Conservation (phyloP, 2,113 vertebrate species). For the Piaya cayana region DNA sequence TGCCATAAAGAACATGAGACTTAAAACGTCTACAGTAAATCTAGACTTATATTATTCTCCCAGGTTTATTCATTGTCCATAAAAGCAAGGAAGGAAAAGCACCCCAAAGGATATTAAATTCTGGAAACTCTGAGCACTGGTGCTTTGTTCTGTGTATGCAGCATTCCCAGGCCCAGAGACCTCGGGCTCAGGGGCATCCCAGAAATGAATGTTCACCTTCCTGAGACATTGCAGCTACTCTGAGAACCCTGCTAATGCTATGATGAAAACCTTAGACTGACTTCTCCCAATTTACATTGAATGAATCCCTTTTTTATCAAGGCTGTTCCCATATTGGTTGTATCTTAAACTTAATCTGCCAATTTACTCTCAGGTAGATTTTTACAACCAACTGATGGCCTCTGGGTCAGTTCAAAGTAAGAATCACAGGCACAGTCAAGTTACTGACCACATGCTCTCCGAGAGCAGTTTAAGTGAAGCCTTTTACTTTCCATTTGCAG, state of each 20-base stretch:
- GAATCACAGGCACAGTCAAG: not conserved
- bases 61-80: not conserved
- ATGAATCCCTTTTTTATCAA: not conserved
- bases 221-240: not conserved
- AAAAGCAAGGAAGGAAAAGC: slow-evolving; percentile 32
- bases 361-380: not conserved
- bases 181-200: not conserved
- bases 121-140: not conserved
- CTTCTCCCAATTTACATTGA: not conserved
- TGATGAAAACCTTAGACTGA: not conserved
- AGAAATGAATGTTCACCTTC: not conserved
- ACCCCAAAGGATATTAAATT: slow-evolving; percentile 37
- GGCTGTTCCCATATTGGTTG: not conserved
- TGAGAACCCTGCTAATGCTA: not conserved
- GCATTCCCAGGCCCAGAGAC: not conserved
- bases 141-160: not conserved
- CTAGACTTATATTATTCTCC: slow-evolving; percentile 1
- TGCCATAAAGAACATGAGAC: slow-evolving; percentile 12
- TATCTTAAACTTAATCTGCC: not conserved
- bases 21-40: not conserved
- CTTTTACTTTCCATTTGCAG: not conserved
- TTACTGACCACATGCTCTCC: not conserved
- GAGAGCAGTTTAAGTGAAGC: not conserved
- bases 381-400: not conserved
- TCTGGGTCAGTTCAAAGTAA: not conserved